phyloP scores from a whole-genome alignment of 2,888 invertebrate genomes.

The Masnerella sp. region DNA sequence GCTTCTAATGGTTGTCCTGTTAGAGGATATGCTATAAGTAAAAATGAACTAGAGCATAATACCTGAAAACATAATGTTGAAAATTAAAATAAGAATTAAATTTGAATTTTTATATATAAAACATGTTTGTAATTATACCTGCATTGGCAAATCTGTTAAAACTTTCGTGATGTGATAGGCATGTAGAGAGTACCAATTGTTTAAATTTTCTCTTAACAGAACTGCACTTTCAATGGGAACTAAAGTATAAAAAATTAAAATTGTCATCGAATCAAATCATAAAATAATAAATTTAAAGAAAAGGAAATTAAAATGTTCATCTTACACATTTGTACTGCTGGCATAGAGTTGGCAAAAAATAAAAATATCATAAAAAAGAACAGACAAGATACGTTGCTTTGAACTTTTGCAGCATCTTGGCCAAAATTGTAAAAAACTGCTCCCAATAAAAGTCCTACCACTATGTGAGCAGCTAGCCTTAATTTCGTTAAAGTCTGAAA shows the following conservation, averaged over 20 bases:
- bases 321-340: constrained; percentile 83
- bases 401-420: constrained; percentile 79
- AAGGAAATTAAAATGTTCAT: neutral
- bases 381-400: constrained; percentile 80
- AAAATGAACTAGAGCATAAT: too few species aligned
- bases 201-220: constrained; percentile 85
- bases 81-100: neutral
- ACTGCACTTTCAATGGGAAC: constrained; percentile 87
- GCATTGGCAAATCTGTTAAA: constrained; percentile 86
- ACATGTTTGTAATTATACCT: too few species aligned
- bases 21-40: constrained; percentile 82
- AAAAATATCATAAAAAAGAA: constrained; percentile 82
- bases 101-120: neutral
- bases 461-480: constrained; percentile 79
- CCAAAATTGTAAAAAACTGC: constrained; percentile 81
- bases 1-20: constrained; percentile 87
- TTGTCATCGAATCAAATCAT: neutral
- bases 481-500: constrained; percentile 77
- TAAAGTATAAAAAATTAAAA: constrained; percentile 71
- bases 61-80: too few species aligned
- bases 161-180: constrained; percentile 87
- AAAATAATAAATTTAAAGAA: constrained; percentile 7
- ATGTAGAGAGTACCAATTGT: constrained; percentile 87
- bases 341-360: constrained; percentile 83
- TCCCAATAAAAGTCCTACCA: constrained; percentile 80